phyloP scores from a whole-genome alignment of 2,797 vertebrate species.

The Limnodromus scolopaceus region DNA sequence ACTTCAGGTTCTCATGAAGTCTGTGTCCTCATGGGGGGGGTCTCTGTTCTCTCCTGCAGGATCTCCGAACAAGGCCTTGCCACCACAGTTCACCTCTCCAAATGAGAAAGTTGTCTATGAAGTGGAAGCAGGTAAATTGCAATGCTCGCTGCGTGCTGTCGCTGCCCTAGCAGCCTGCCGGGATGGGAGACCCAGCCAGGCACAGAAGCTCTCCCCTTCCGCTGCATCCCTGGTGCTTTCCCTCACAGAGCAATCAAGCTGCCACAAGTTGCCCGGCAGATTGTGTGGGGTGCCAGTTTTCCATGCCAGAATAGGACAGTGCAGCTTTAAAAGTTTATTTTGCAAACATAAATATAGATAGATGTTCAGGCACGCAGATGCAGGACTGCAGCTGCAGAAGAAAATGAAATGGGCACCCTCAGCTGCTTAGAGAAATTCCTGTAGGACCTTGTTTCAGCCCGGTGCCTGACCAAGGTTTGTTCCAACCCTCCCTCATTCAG shows the following conservation, averaged over 20 bases:
- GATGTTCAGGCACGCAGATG: background rate
- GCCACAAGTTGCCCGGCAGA: background rate
- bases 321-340: background rate
- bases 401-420: background rate
- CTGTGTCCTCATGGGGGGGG: background rate
- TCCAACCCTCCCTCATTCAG: background rate
- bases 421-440: background rate
- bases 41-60: constrained; percentile 61
- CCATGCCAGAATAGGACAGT: background rate
- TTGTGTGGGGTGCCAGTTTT: background rate
- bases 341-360: background rate
- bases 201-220: background rate
- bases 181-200: background rate
- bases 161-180: background rate
- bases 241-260: accelerated
- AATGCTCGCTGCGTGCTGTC: accelerated
- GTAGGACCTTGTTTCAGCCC: background rate
- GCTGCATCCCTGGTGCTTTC: accelerated
- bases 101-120: constrained; percentile 73
- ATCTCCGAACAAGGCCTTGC: constrained; percentile 61
- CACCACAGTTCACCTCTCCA: constrained; percentile 72
- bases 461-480: background rate
- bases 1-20: background rate
- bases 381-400: background rate
- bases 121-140: constrained; percentile 76